Conservation (phyloP, 2,113 vertebrate species). For the Garra rufa region DNA sequence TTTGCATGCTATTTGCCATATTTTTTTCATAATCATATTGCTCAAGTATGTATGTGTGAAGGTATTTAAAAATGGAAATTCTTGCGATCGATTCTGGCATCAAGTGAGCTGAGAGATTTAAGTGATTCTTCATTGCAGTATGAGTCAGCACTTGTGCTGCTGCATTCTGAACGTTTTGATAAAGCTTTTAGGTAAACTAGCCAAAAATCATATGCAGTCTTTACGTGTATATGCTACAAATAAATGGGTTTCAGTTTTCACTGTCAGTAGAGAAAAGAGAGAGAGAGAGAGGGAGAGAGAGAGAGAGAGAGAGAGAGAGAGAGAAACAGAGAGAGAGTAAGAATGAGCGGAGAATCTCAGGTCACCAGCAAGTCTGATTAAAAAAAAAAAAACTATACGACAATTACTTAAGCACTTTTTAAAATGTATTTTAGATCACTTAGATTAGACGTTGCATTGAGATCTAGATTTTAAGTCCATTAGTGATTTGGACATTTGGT, state of each 20-base stretch:
- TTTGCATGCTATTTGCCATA: not conserved
- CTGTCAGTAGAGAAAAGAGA: not conserved
- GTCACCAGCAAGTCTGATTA: not conserved
- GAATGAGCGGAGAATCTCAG: not conserved
- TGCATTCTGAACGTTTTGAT: conserved; percentile 3
- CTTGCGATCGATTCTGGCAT: not conserved
- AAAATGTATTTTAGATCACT: not conserved
- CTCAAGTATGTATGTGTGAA: not conserved
- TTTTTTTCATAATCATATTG: not conserved
- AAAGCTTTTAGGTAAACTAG: not conserved
- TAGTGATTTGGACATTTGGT: not conserved
- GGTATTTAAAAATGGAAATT: not conserved
- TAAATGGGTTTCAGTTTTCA: not conserved
- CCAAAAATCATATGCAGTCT: conserved; percentile 19
- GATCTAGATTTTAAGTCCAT: not conserved
- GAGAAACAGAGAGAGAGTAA: no score
- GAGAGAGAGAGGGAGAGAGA: not conserved
- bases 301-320: not conserved
- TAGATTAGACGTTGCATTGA: not conserved
- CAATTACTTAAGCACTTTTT: not conserved
- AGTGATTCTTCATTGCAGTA: not conserved
- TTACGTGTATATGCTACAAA: not conserved
- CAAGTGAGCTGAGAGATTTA: not conserved
- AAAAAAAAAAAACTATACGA: not conserved
- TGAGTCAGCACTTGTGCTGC: not conserved